These are phyloP conservation scores for Theonella swinhoei DNA, from an alignment of 37 sponge, comb jelly and placozoan genomes.

Conservation along the genomic window DNA sequence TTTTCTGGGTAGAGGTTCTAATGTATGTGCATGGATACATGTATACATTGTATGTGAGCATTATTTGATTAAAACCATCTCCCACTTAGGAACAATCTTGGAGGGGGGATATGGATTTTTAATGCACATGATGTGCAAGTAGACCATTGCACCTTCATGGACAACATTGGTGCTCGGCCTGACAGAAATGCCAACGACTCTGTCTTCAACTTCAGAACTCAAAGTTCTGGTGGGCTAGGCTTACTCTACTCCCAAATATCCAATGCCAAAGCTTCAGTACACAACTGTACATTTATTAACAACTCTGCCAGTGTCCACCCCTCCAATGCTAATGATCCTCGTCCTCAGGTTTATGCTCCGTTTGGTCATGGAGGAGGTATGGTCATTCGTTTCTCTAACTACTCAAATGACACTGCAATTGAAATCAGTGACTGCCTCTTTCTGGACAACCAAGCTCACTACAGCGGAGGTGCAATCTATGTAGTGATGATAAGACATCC, in stretches of 20 bases:
- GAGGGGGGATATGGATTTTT: not conserved
- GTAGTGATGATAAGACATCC: slow-evolving; percentile 2
- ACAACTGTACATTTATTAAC: slow-evolving; percentile 14
- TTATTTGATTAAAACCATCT: not conserved
- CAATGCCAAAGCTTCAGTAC: not conserved
- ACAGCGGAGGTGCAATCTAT: slow-evolving; percentile 43
- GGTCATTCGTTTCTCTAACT: not conserved
- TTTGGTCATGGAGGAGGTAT: slow-evolving; percentile 69
- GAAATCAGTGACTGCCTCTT: slow-evolving; percentile 14
- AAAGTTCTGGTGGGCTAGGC: not conserved
- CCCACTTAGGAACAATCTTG: not conserved
- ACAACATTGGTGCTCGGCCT: not conserved
- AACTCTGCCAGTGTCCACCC: slow-evolving; percentile 12
- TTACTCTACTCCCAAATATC: not conserved
- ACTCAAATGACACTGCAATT: not conserved
- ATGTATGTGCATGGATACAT: too few relatives aligned
- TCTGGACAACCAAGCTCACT: slow-evolving; percentile 39
- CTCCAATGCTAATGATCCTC: slow-evolving; percentile 3
- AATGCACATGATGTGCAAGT: not conserved
- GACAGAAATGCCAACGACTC: not conserved
- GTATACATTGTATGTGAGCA: too few relatives aligned
- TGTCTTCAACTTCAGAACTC: not conserved
- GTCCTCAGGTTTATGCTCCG: slow-evolving; percentile 8
- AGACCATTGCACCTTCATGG: not conserved
- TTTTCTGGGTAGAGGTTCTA: too few relatives aligned